Percentiles rank a stretch among this genome's conserved stretches.
phyloP scores from a whole-genome alignment of 2,113 vertebrate genomes.

The Glaucomys volans region DNA sequence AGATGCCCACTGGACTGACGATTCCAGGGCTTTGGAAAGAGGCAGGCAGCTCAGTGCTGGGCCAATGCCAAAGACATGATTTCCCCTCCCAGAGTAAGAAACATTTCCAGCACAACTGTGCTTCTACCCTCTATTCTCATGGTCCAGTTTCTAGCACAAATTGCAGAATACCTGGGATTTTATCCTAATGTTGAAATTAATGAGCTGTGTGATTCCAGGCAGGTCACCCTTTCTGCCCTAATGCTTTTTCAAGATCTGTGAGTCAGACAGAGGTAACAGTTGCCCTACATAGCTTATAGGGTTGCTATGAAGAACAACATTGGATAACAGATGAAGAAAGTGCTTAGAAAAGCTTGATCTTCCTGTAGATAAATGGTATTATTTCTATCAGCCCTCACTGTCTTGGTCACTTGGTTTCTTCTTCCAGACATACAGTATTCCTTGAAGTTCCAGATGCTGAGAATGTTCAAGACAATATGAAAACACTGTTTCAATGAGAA shows the following conservation, averaged over 20 bases:
- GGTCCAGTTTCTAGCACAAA: constrained; percentile 35
- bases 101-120: neutral
- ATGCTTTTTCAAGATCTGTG: constrained; percentile 35
- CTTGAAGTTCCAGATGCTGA: constrained; percentile 33
- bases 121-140: neutral
- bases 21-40: neutral
- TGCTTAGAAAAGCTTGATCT: constrained; percentile 31
- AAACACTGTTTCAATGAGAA: constrained; percentile 52
- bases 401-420: neutral
- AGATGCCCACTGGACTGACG: neutral
- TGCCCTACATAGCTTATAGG: neutral
- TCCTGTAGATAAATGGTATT: neutral
- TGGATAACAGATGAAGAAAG: neutral
- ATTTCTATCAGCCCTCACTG: neutral
- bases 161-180: neutral
- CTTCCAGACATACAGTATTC: neutral
- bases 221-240: neutral
- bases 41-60: neutral
- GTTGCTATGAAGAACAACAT: neutral
- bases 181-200: neutral
- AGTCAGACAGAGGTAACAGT: neutral
- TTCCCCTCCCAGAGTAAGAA: neutral
- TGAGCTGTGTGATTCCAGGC: neutral
- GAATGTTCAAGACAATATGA: constrained; percentile 13
- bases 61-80: neutral